Base-by-base conservation (phyloP, 2,888 invertebrate genomes). In the Rhyacophila evoluta region DNA sequence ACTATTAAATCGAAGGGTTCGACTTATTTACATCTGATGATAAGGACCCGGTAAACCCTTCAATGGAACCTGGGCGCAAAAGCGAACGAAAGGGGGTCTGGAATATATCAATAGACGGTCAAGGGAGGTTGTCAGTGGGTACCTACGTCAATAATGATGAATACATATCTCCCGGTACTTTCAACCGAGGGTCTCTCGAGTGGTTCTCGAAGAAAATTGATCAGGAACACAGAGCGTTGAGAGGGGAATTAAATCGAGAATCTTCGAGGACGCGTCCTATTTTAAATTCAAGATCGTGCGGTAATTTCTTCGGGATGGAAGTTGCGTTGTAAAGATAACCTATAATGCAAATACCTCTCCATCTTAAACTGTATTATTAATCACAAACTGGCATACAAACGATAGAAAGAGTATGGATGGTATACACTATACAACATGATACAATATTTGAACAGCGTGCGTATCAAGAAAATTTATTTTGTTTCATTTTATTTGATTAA, bases 1-100 rank as follows among this genome's bases (percentile, higher is more conserved):
- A 75, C 79, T 75, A 75, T 75, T 79, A 72, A 79, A 73, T 73
- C 75, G 69, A 76, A 80, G 80, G 75, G 80, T 76, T 76, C 76
- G 72, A 75, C 75, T 78, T 78, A 80, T 80, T 78, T 78, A 80
- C 78, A 80, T 80, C 78, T 55, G 78, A 39, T 68, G 78, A 78
- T 75, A 78, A 80, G 72, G 78, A 72, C 70, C 55, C 41, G 76
- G 72, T 72, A 76, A 72, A 55, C 76, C 39, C 76, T 75, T 39
- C 27, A 75, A 25, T 19, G 28, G 41, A 55, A 28, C 70, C 25
- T 55, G 72, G 72, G 19, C 55, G 28, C 55, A 55, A 19, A 55
- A 55, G 55, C 37, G 27, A 33, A 37, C 33, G 37, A n/a, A n/a
- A 39, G 41, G 37, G 75, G 39, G 55, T 27, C 73, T 74, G 69